Base-by-base conservation (phyloP, 1,140 invertebrate genomes). In the Neodiprion fabricii region DNA sequence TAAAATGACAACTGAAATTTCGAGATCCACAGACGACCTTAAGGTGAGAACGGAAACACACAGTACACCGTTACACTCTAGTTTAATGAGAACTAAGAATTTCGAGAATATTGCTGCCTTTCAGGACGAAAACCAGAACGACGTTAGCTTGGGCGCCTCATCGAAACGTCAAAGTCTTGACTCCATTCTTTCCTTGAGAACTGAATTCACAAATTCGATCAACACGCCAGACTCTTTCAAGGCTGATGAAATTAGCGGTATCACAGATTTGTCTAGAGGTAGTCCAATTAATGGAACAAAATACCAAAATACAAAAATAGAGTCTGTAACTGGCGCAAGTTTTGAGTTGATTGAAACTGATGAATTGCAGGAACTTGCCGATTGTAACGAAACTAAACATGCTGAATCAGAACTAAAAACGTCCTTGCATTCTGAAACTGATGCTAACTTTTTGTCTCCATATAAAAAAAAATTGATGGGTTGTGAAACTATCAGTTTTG, bases 61-160 rank as follows among this genome's bases (percentile, higher is more conserved):
- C 48, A n/a, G 73, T 53, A 69, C 72, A 9, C 1, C 68, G 69
- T 12, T 4, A 48, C n/a, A 28, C 76, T 14, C 71, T 1, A 76
- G 7, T 9, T 71, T 82, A 1, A 48, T 72, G 23, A 75, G 79
- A 67, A 72, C 76, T 28, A 83, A 67, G 67, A 77, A 80, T 68
- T 81, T 79, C 9, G 72, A 83, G 21, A 73, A 81, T 69, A 74
- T 81, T 1, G n/a, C 75, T 5, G 28, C 49, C 7, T 70, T 67
- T 23, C 78, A 65, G 7, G 82, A 83, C 48, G 81, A 80, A 12
- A 82, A 79, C 71, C 74, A 78, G 21, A 82, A 79, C 14, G 66
- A 71, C 28, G 48, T 75, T 10, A 68, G 71, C 10, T 28, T 75
- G n/a, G 72, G 72, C 8, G 48, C 61, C 53, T 14, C 68, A 11